Percentiles rank a stretch among this genome's conserved stretches.
These are phyloP conservation scores for Uromys caudimaculatus DNA, from an alignment of 2,797 vertebrate genomes.

Conservation along the genomic window DNA sequence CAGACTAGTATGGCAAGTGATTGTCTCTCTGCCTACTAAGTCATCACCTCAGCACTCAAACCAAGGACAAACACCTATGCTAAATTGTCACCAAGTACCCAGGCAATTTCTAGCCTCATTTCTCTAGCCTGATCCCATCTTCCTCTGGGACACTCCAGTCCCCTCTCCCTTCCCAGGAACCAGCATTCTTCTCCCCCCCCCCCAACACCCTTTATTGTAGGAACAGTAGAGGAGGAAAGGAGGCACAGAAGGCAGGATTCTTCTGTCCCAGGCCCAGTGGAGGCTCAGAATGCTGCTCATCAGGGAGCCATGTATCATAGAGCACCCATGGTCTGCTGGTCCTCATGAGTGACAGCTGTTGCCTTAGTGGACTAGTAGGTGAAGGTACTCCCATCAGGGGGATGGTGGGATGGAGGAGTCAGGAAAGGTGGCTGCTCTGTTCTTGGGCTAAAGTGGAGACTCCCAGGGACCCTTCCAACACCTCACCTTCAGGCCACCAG, in stretches of 20 bases:
- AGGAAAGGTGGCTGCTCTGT: neutral
- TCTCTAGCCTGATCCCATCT: neutral
- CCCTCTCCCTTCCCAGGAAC: neutral
- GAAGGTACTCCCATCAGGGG: neutral
- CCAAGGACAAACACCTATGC: neutral
- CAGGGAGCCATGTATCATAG: neutral
- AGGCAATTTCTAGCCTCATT: neutral
- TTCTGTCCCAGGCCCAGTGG: neutral
- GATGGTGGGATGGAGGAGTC: neutral
- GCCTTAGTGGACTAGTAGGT: neutral
- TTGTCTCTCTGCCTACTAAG: no score
- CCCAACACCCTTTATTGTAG: fast-evolving
- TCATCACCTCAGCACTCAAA: neutral
- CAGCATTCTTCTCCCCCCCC: neutral
- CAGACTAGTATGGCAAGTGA: neutral
- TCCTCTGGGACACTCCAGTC: neutral
- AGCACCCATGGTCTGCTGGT: neutral
- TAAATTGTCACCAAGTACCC: neutral
- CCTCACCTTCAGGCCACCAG: neutral
- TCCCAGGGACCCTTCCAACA: neutral
- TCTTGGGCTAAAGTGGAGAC: neutral
- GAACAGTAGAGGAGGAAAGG: neutral
- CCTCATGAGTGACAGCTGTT: neutral
- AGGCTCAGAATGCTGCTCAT: neutral
- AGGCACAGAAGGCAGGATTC: neutral